Conservation (phyloP, 2,113 vertebrate genomes). For the Passerina amoena region DNA sequence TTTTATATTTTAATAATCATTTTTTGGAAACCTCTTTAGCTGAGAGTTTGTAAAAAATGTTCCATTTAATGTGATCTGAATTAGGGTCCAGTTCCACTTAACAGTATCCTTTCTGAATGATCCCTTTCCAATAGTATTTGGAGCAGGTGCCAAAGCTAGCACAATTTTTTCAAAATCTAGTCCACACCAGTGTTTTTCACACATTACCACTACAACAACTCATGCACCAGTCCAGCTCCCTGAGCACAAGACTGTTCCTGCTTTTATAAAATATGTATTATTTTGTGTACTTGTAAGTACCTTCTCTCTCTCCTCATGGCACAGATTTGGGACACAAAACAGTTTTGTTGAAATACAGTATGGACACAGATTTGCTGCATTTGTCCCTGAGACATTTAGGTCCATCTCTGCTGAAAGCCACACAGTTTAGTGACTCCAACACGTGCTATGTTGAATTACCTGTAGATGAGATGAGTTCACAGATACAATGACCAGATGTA, state of each 20-base stretch:
- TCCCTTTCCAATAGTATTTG: conserved; percentile 18
- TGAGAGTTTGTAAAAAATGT: conserved; percentile 40
- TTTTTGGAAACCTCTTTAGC: conserved; percentile 5
- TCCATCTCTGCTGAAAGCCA: background rate
- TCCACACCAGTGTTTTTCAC: background rate
- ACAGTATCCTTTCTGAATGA: conserved; percentile 35
- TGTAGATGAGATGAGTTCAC: background rate
- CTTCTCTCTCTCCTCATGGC: background rate
- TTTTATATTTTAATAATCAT: background rate
- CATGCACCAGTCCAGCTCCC: background rate
- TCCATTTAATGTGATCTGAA: background rate
- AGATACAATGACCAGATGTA: background rate
- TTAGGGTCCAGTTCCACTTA: conserved; percentile 14
- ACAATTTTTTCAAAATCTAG: background rate
- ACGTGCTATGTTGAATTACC: fast-evolving
- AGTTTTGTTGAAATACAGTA: background rate
- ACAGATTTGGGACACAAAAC: background rate
- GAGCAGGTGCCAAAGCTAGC: conserved; percentile 23
- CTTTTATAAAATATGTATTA: background rate
- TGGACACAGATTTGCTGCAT: background rate
- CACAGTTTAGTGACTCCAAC: background rate
- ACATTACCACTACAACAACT: conserved; percentile 14
- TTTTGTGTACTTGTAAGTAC: background rate
- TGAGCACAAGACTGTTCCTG: background rate
- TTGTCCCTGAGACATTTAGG: background rate